Conservation (phyloP, 2,888 invertebrate species). For the Megastigmus dorsalis region DNA sequence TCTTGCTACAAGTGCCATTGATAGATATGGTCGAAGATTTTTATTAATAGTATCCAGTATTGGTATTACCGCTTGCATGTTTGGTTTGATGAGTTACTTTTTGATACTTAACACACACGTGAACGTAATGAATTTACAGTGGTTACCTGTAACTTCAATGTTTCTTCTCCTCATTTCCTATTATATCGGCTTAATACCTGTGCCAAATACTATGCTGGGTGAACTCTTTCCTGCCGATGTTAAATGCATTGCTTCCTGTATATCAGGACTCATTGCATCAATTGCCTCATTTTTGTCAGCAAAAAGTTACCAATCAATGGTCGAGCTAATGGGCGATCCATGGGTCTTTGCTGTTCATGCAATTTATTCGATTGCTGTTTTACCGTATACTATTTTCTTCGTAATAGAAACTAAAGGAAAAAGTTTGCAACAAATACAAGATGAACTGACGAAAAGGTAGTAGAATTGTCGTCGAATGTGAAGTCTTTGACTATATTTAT, state of each 20-base stretch:
- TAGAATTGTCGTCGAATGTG: too few relatives aligned
- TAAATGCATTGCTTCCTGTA: constrained; percentile 62
- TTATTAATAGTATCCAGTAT: too few relatives aligned
- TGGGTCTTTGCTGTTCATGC: constrained; percentile 64
- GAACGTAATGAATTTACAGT: constrained; percentile 22
- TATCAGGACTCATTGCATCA: constrained; percentile 59
- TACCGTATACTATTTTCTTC: constrained; percentile 43
- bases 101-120: constrained; percentile 40
- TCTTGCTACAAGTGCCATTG: too few relatives aligned
- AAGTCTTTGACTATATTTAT: too few relatives aligned
- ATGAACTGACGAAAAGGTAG: constrained; percentile 24
- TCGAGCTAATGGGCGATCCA: constrained; percentile 57
- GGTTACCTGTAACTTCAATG: constrained; percentile 26
- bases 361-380: constrained; percentile 48
- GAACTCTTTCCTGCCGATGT: constrained; percentile 64
- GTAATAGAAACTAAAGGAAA: constrained; percentile 67
- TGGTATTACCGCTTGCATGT: too few relatives aligned
- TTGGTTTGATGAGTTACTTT: constrained; percentile 56
- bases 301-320: constrained; percentile 63
- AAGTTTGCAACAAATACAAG: constrained; percentile 58
- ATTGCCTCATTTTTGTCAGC: constrained; percentile 62
- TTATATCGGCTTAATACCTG: constrained; percentile 56
- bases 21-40: too few relatives aligned
- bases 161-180: constrained; percentile 35
- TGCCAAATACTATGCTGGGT: constrained; percentile 63